Base-by-base conservation (phyloP, 2,113 vertebrate genomes). In the Eulacestoma nigropectus region DNA sequence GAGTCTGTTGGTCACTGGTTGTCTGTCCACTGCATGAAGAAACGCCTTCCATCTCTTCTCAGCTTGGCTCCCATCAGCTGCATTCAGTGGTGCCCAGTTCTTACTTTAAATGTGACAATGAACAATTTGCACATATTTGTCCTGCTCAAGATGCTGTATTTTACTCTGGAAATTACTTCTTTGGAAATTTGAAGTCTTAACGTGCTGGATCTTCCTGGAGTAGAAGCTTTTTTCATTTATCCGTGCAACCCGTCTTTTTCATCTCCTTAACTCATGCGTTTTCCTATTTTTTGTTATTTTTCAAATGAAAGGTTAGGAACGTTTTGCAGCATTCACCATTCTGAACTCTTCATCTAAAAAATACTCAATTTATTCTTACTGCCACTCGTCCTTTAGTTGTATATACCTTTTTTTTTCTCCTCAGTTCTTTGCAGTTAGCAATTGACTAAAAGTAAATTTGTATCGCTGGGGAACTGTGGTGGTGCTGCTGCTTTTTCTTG, bases 351-450 rank as follows among this genome's bases (percentile, higher is more conserved):
- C 1, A 42, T 47, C 18, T 56, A 8, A 78, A 80, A 59, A 20
- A 13, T 23, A 23, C 9, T 57, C 10, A 14, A 1, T n/a, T 32
- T 42, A 29, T 74, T 87, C 19, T n/a, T 84, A 69, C 21, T 70
- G 33, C 39, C 59, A 11, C 33, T 81, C 81, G 25, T 52, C 15
- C 16, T 84, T 70, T 87, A 23, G 19, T 1, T 35, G 12, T 49
- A 0, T 44, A 13, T n/a, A 18, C 2, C 11, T 32, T 17, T 23
- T 23, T 2, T 41, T 15, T 29, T 1, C 9, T 30, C 15, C 18
- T 1, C 42, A 33, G 7, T 72, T 83, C 18, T 53, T 86, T 41
- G 23, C 35, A 42, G 16, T 64, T 67, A 72, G 44, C 7, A 62
- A 13, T 60, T 80, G 53, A 73, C 15, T 9, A 20, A 30, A 37